These are phyloP conservation scores for Alethe diademata DNA, from an alignment of 2,113 vertebrate species.

Conservation along the genomic window DNA sequence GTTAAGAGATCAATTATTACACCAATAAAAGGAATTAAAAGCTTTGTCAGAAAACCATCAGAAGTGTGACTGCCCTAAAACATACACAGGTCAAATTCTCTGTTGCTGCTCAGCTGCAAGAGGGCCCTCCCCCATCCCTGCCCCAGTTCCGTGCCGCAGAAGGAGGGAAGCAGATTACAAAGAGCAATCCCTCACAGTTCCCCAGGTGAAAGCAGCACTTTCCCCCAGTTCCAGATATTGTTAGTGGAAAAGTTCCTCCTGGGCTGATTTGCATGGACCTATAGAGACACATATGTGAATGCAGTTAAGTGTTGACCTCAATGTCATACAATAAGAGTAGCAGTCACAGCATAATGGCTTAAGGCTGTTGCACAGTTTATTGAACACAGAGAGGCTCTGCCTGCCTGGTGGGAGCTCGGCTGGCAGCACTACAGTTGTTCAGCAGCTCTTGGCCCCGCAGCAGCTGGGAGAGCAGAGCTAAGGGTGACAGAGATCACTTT, in stretches of 20 bases:
- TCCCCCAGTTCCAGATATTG: background rate
- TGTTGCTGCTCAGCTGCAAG: background rate
- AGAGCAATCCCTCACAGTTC: background rate
- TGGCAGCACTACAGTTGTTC: background rate
- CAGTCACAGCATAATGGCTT: background rate
- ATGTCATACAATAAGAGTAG: background rate
- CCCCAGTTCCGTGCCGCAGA: fast-evolving
- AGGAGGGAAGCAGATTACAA: background rate
- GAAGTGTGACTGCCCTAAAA: background rate
- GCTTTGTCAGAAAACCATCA: background rate
- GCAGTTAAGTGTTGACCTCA: background rate
- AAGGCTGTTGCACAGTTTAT: background rate
- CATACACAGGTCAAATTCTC: background rate
- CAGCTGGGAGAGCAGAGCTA: background rate
- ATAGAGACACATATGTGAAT: background rate
- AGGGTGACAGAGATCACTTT: background rate
- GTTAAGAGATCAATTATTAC: conserved; percentile 32
- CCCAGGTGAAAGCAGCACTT: background rate
- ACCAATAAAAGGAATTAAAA: conserved; percentile 39
- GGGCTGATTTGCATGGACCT: background rate
- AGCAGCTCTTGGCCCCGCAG: background rate
- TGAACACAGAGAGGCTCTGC: background rate
- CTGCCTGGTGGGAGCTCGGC: background rate
- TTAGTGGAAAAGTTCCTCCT: background rate
- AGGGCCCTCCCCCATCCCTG: background rate